These are phyloP conservation scores for Charaxes varanes DNA, from an alignment of 1,140 invertebrate genomes.

Conservation along the genomic window DNA sequence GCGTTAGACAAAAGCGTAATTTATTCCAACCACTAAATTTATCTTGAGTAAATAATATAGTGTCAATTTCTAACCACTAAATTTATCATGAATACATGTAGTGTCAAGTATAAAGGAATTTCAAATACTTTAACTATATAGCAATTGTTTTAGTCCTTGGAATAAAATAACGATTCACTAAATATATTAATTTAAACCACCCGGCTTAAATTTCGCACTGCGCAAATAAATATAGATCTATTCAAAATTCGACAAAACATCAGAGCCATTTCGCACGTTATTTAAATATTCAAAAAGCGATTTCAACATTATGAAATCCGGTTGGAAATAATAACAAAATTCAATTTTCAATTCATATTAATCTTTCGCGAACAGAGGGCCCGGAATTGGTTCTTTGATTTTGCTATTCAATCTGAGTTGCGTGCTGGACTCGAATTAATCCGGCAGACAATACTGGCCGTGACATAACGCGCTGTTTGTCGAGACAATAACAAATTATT, in stretches of 20 bases:
- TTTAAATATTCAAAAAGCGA: slow-evolving; percentile 35
- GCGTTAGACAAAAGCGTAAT: too few relatives aligned
- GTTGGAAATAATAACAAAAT: slow-evolving; percentile 35
- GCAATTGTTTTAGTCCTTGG: too few relatives aligned
- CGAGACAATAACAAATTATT: slow-evolving; percentile 73
- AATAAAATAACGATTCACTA: too few relatives aligned
- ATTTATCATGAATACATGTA: too few relatives aligned
- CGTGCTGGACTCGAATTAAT: slow-evolving; percentile 60
- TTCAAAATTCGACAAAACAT: slow-evolving; percentile 13
- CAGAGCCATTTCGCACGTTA: slow-evolving; percentile 16
- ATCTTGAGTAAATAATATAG: too few relatives aligned
- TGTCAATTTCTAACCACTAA: too few relatives aligned
- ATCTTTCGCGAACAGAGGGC: slow-evolving; percentile 40
- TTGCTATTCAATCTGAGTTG: slow-evolving; percentile 47
- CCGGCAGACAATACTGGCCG: slow-evolving; percentile 61
- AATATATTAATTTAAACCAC: slow-evolving; percentile 4
- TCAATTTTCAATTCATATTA: slow-evolving; percentile 47
- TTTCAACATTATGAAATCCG: slow-evolving; percentile 21
- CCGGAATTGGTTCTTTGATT: slow-evolving; percentile 46
- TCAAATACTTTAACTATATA: too few relatives aligned
- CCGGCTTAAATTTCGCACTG: slow-evolving; percentile 7
- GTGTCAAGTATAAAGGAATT: too few relatives aligned
- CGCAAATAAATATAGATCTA: slow-evolving; percentile 19
- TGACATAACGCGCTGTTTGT: slow-evolving; percentile 59
- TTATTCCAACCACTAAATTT: too few relatives aligned